These are phyloP conservation scores for Spinus olivaceus DNA, from an alignment of 2,797 vertebrate genomes.

Conservation along the genomic window DNA sequence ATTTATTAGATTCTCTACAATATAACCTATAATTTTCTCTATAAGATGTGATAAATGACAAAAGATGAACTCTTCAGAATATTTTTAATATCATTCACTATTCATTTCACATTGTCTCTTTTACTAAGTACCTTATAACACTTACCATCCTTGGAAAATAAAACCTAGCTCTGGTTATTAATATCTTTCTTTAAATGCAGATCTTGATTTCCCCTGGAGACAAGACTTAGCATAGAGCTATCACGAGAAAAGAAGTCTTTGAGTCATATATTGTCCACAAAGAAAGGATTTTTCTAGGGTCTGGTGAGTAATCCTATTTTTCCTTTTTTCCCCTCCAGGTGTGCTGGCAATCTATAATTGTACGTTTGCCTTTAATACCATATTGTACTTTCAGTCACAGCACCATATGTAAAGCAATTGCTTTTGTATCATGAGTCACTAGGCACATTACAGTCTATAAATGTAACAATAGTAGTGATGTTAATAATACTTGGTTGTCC, in stretches of 20 bases:
- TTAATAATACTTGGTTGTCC: not conserved
- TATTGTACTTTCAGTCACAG: not conserved
- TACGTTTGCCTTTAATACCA: not conserved
- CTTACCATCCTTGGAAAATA: conserved; percentile 51
- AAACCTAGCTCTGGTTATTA: conserved; percentile 55
- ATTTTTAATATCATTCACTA: conserved; percentile 26
- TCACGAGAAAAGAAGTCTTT: conserved; percentile 41
- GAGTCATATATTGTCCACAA: conserved; percentile 24
- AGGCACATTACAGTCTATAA: not conserved
- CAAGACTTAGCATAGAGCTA: conserved; percentile 1
- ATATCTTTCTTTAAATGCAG: conserved; percentile 71
- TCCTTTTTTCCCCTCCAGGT: not conserved
- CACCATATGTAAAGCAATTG: not conserved
- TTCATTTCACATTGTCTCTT: conserved; percentile 46
- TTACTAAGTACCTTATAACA: conserved; percentile 51
- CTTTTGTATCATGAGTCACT: not conserved
- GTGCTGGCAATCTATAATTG: not conserved
- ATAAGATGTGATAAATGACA: conserved; percentile 37
- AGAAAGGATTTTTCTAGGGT: not conserved
- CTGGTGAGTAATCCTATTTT: not conserved
- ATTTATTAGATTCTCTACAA: conserved; percentile 52
- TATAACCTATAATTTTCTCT: conserved; percentile 50
- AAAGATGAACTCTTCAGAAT: conserved; percentile 43
- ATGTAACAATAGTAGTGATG: not conserved
- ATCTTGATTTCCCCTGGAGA: conserved; percentile 56